A percentile compares a stretch with the other conserved stretches of the same genome.
These are phyloP conservation scores for Gymnoscopelus microlampas DNA, from an alignment of 2,797 vertebrate species.

Conservation along the genomic window DNA sequence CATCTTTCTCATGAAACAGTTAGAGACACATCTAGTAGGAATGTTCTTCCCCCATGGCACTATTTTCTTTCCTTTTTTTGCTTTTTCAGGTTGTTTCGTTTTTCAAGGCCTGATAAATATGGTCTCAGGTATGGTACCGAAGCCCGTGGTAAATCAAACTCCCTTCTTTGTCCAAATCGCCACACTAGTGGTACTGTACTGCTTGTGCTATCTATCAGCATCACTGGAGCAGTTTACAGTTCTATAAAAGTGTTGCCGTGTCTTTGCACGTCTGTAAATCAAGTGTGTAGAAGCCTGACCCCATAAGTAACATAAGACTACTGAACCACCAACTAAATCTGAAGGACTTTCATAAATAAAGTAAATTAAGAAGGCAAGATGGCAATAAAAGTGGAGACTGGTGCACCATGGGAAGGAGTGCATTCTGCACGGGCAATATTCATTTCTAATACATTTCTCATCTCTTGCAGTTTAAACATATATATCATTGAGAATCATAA, in stretches of 20 bases:
- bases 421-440: constrained; percentile 37
- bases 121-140: constrained; percentile 34
- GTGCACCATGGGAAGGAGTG: constrained; percentile 56
- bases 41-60: constrained; percentile 38
- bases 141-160: constrained; percentile 39
- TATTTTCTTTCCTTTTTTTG: constrained; percentile 32
- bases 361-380: constrained; percentile 45
- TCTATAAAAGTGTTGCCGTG: constrained; percentile 68
- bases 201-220: constrained; percentile 61
- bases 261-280: constrained; percentile 71
- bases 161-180: constrained; percentile 27
- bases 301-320: constrained; percentile 61
- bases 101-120: constrained; percentile 56
- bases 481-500: constrained; percentile 3
- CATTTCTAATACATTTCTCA: not conserved
- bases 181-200: constrained; percentile 52
- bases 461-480: constrained; percentile 19
- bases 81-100: constrained; percentile 21
- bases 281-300: constrained; percentile 55
- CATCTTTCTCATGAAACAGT: constrained; percentile 40
- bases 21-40: constrained; percentile 31
- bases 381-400: constrained; percentile 64
- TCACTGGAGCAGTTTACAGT: constrained; percentile 59
- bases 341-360: constrained; percentile 68
- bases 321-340: constrained; percentile 58